Evolutionary conservation across 1,140 invertebrate species (phyloP), one percentile per base, ranked within the genome.

Genomic region (Drosophila yakuba): DNA sequence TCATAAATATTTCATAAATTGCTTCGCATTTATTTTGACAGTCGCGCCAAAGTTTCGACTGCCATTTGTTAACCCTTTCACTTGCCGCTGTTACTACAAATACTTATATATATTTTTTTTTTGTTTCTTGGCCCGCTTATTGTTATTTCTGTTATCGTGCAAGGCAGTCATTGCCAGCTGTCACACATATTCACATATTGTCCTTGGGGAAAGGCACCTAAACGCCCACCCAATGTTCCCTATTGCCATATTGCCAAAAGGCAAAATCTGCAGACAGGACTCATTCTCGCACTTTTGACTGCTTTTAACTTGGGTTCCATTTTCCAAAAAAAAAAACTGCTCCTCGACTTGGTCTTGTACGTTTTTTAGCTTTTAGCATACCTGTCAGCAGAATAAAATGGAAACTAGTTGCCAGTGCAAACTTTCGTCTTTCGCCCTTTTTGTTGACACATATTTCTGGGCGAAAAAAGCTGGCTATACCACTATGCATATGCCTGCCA

Each of bases 311-410:
- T 43, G 25, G 32, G 25, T 25, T 41, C 20, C 35, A 36, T 45
- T 51, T 23, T 47, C 45, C 44, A 43, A 20, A 20, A 17, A 20
- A 20, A 17, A 45, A 41, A 23, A 20, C 39, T 20, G 8, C 28
- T 47, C 35, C 63, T 51, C 36, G 58, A 60, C 57, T 60, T 36
- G 35, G 35, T 52, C 25, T 64, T 66, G 25, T 20, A 62, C 66
- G 67, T 79, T 85, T 86, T 89, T 89, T 88, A 78, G 85, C 84
- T 89, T 80, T 89, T 90, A 89, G 80, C 84, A 80, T 89, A 89
- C 84, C 85, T 89, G 84, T 89, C 84, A 89, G 79, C 73, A 64
- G 58, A 89, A 80, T 89, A 90, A 89, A 89, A 89, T 89, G 84
- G 83, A 89, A 89, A 89, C 84, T 89, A 89, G 84, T 81, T 89